Conservation (phyloP, 2,888 invertebrate species). For the Drosophila ustulata region DNA sequence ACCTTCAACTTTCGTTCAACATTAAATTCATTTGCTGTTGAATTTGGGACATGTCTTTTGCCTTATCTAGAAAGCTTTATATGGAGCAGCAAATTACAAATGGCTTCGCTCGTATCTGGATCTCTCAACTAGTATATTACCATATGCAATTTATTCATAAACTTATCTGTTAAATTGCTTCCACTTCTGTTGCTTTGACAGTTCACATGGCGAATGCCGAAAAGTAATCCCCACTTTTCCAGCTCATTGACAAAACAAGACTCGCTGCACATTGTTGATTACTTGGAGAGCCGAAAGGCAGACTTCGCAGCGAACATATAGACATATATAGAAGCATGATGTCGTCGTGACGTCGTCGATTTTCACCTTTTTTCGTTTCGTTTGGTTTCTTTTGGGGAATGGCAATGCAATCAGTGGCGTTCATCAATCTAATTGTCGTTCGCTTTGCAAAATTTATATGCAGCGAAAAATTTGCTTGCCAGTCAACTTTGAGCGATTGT, state of each 20-base stretch:
- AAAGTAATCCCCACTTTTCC: constrained; percentile 1
- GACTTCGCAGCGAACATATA: neutral
- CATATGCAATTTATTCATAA: neutral
- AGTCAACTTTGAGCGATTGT: constrained; percentile 53
- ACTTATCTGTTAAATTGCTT: constrained; percentile 1
- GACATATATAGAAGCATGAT: neutral
- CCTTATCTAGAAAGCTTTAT: neutral
- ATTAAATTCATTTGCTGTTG: too few species aligned
- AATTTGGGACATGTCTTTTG: neutral
- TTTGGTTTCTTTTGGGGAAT: constrained; percentile 7
- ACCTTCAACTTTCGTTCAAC: too few species aligned
- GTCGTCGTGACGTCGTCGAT: neutral
- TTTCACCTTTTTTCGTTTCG: neutral
- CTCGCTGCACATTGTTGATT: neutral
- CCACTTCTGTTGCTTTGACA: neutral
- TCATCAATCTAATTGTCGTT: constrained; percentile 64
- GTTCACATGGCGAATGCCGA: neutral
- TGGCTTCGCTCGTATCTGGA: neutral
- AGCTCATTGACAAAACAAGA: neutral
- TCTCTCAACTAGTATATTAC: neutral
- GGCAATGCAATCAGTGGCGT: constrained; percentile 40
- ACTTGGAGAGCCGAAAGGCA: neutral
- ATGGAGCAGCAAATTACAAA: neutral
- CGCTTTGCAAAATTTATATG: constrained; percentile 19
- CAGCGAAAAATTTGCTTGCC: constrained; percentile 47